Evolutionary conservation across 1,140 invertebrate genomes (phyloP), one percentile per base, ranked within the genome.

Genomic region (Eriocheir sinensis): DNA sequence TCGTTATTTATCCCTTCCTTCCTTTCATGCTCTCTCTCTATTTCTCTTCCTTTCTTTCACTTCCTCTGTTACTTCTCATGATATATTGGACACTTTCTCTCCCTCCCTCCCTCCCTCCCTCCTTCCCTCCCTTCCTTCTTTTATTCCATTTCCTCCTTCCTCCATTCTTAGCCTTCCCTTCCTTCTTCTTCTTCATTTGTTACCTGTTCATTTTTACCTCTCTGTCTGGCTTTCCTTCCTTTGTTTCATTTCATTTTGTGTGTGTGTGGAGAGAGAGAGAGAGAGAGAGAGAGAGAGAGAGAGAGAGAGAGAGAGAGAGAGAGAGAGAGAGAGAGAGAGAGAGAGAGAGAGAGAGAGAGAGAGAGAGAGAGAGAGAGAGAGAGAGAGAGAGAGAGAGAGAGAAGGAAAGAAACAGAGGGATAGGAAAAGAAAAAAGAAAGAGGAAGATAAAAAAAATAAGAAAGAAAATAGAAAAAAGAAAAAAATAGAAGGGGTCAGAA

Each of bases 311-410:
- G 83, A 85, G 83, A 85, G 34, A 85, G 83, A 34, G n/a, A 85
- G 83, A 85, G 30, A 85, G 83, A 85, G 83, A 36, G 83, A 85
- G 83, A 85, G 83, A 85, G 83, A 85, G 83, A 85, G 83, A 85
- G 83, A 85, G 83, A 85, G 83, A 85, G 83, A 85, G 83, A 85
- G 83, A 85, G 48, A 89, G 88, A 48, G 40, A 60, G 83, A 85
- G 83, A 85, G 83, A 85, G 83, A 85, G 83, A 85, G 83, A 85
- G 83, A 85, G 83, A 32, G n/a, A 85, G 83, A 85, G 40, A 36
- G 40, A 86, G 40, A 36, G 40, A 36, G 40, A 36, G 40, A 36
- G 40, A 36, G 40, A 48, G 48, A 53, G 48, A 53, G 48, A 53
- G 48, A 12, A 53, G 2, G 48, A 21, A 60, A 60, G 53, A 60